A percentile compares a stretch with the other conserved stretches of the same genome.
These are phyloP conservation scores for Diarsia rubi DNA, from an alignment of 2,888 invertebrate species.

Conservation along the genomic window DNA sequence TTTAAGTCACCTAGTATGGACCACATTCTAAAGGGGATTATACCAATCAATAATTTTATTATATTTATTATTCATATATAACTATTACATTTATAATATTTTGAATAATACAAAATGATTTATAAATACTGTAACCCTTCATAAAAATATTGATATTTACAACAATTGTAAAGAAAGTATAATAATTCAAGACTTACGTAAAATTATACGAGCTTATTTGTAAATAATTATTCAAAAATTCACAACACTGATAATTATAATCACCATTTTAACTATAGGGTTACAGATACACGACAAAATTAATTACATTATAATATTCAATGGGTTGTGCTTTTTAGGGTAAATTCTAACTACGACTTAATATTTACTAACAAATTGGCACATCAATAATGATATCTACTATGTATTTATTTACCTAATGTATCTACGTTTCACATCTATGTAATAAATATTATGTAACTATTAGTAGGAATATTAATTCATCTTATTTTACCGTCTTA, in stretches of 20 bases:
- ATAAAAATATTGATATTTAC: constrained; percentile 68
- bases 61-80: constrained; percentile 58
- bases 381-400: constrained; percentile 75
- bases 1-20: constrained; percentile 91
- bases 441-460: constrained; percentile 67
- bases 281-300: constrained; percentile 72
- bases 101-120: constrained; percentile 64
- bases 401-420: constrained; percentile 63
- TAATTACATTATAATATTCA: constrained; percentile 50
- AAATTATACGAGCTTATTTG: constrained; percentile 64
- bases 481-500: constrained; percentile 59
- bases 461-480: constrained; percentile 78
- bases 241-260: constrained; percentile 80
- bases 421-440: constrained; percentile 75
- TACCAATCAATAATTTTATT: constrained; percentile 57
- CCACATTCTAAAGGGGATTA: constrained; percentile 87
- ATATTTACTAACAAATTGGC: constrained; percentile 74
- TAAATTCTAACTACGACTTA: constrained; percentile 71
- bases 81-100: constrained; percentile 57
- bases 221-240: constrained; percentile 72
- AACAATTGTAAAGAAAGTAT: constrained; percentile 64
- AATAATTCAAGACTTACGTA: constrained; percentile 53
- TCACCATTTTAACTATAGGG: constrained; percentile 70
- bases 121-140: constrained; percentile 69
- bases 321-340: constrained; percentile 72